These are phyloP conservation scores for Montifringilla adamsi DNA, from an alignment of 2,113 vertebrate species.

Conservation along the genomic window DNA sequence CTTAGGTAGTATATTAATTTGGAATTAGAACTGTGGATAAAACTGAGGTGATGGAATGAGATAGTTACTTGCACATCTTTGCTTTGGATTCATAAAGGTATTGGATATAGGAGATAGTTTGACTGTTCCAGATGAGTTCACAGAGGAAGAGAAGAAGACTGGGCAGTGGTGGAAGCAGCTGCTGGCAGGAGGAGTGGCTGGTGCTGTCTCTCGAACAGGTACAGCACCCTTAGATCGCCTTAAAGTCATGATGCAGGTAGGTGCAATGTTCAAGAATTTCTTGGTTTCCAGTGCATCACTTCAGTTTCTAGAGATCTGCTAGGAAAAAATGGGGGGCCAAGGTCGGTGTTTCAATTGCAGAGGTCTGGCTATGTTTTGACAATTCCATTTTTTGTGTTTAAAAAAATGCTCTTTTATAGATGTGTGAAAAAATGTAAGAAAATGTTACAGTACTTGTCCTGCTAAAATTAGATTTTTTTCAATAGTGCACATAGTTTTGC, in stretches of 20 bases:
- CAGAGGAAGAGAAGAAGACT: constrained; percentile 87
- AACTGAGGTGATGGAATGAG: neutral
- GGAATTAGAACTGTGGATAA: neutral
- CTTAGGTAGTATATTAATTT: neutral
- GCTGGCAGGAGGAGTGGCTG: constrained; percentile 83
- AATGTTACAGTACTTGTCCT: neutral
- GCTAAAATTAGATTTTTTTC: neutral
- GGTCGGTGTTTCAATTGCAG: neutral
- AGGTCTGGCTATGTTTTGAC: neutral
- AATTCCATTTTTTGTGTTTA: neutral
- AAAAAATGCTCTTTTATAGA: neutral
- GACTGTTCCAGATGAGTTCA: constrained; percentile 92
- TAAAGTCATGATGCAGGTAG: constrained; percentile 96
- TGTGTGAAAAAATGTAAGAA: neutral
- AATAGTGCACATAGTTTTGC: neutral
- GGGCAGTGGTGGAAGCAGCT: constrained; percentile 94
- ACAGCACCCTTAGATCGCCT: constrained; percentile 90
- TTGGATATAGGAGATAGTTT: constrained; percentile 93
- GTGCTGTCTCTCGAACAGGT: constrained; percentile 89
- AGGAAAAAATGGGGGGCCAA: neutral
- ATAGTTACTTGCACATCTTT: neutral
- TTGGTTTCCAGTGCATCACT: neutral
- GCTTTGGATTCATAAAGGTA: constrained; percentile 76
- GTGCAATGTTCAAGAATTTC: neutral
- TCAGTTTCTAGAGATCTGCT: neutral